A percentile compares a stretch with the other conserved stretches of the same genome.
phyloP scores from a whole-genome alignment of 2,113 vertebrate genomes.

The Oenanthe oenanthe region DNA sequence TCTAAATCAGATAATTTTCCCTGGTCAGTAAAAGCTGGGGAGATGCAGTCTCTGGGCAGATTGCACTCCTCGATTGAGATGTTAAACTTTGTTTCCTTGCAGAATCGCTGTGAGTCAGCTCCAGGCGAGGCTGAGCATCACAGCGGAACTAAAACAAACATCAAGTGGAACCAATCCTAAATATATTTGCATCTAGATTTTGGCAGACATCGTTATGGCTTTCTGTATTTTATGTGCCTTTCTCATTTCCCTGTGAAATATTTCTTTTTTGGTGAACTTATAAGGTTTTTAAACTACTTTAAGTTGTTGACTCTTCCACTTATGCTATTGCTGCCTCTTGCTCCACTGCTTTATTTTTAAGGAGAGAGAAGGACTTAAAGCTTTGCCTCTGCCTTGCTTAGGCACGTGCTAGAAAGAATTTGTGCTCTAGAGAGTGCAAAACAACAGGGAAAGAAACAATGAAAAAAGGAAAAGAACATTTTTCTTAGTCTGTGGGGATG shows the following conservation, averaged over 20 bases:
- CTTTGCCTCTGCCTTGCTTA: background rate
- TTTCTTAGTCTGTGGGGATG: background rate
- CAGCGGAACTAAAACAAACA: conserved; percentile 54
- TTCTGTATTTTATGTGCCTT: conserved; percentile 42
- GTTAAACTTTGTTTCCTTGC: conserved; percentile 41
- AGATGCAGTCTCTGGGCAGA: conserved; percentile 29
- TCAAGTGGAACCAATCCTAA: conserved; percentile 60
- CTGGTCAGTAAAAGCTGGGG: conserved; percentile 31
- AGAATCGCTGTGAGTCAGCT: conserved; percentile 45
- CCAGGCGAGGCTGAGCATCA: background rate
- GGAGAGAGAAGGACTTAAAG: background rate
- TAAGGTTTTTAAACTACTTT: conserved; percentile 8
- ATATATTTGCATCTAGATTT: conserved; percentile 56
- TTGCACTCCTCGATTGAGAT: conserved; percentile 4
- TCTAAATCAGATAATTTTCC: conserved; percentile 36
- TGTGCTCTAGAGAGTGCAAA: background rate
- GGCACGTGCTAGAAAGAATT: background rate
- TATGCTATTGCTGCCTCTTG: background rate
- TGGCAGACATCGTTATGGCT: conserved; percentile 51
- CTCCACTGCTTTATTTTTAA: background rate
- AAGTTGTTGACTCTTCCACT: conserved; percentile 47
- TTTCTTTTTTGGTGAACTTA: conserved; percentile 39
- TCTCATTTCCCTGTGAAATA: conserved; percentile 31
- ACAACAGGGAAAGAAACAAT: background rate
- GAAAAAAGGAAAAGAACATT: background rate